These are phyloP conservation scores for Nephila pilipes DNA, from an alignment of 1,140 invertebrate species.

Conservation along the genomic window DNA sequence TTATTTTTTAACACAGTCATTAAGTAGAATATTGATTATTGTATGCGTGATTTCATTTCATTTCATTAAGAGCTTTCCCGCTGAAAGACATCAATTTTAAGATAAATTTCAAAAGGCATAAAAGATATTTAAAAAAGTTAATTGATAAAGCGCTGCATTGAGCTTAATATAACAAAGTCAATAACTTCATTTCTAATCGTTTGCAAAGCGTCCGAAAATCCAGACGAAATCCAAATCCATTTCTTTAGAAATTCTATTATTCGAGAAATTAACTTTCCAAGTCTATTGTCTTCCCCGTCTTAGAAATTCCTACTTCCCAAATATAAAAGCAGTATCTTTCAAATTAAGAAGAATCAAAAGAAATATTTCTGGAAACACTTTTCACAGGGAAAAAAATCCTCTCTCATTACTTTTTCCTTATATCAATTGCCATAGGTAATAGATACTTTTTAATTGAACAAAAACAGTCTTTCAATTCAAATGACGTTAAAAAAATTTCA, in stretches of 20 bases:
- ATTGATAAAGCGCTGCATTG: not conserved
- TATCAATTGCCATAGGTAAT: slow-evolving; percentile 55
- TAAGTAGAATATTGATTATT: no score
- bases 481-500: slow-evolving; percentile 41
- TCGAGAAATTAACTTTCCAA: slow-evolving; percentile 28
- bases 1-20: no score
- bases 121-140: not conserved
- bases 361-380: slow-evolving; percentile 46
- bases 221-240: slow-evolving; percentile 20
- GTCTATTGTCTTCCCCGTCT: slow-evolving; percentile 56
- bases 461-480: slow-evolving; percentile 71
- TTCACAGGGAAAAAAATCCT: not conserved
- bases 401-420: slow-evolving; percentile 47
- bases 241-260: slow-evolving; percentile 25
- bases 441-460: slow-evolving; percentile 74
- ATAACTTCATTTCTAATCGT: not conserved
- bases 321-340: slow-evolving; percentile 51
- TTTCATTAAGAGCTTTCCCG: no score
- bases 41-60: no score
- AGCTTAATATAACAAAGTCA: not conserved
- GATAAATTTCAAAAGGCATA: not conserved
- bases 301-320: not conserved
- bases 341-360: slow-evolving; percentile 71
- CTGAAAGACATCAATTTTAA: not conserved
- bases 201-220: not conserved